phyloP scores from a whole-genome alignment of 2,113 vertebrate species.

The Centropristis striata region DNA sequence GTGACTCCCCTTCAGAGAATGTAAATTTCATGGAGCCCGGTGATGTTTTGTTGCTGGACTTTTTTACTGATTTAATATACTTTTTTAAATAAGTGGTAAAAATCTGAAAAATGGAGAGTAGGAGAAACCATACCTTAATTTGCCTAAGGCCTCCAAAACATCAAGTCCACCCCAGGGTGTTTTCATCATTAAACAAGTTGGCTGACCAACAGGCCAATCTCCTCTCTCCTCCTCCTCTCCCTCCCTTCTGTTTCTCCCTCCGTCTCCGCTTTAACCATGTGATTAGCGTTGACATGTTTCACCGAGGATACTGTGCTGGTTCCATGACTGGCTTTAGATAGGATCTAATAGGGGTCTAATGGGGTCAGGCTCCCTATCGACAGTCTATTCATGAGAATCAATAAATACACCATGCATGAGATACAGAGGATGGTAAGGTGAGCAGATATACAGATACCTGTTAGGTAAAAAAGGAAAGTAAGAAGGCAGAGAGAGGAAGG shows the following conservation, averaged over 20 bases:
- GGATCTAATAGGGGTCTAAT: constrained; percentile 78
- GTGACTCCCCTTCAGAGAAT: background rate
- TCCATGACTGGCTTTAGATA: constrained; percentile 77
- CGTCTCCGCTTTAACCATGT: constrained; percentile 45
- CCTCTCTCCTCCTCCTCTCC: background rate
- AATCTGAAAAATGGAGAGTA: background rate
- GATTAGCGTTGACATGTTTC: constrained; percentile 77
- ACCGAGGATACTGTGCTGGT: constrained; percentile 70
- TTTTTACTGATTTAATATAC: background rate
- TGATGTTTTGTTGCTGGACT: background rate
- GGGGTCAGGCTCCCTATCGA: constrained; percentile 81
- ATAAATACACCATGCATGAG: constrained; percentile 76
- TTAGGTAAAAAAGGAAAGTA: constrained; percentile 20
- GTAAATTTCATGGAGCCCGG: background rate
- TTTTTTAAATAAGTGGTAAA: background rate
- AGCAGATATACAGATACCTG: constrained; percentile 43
- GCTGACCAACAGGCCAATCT: constrained; percentile 6
- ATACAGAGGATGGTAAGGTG: constrained; percentile 65
- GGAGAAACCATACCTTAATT: constrained; percentile 1
- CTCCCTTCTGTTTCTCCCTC: constrained; percentile 18
- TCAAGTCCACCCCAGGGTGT: background rate
- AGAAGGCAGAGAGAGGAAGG: constrained; percentile 17
- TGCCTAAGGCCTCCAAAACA: constrained; percentile 14
- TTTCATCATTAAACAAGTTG: constrained; percentile 25
- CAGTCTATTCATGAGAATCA: constrained; percentile 82